These are phyloP conservation scores for Venturia canescens DNA, from an alignment of 1,140 invertebrate species.

Conservation along the genomic window DNA sequence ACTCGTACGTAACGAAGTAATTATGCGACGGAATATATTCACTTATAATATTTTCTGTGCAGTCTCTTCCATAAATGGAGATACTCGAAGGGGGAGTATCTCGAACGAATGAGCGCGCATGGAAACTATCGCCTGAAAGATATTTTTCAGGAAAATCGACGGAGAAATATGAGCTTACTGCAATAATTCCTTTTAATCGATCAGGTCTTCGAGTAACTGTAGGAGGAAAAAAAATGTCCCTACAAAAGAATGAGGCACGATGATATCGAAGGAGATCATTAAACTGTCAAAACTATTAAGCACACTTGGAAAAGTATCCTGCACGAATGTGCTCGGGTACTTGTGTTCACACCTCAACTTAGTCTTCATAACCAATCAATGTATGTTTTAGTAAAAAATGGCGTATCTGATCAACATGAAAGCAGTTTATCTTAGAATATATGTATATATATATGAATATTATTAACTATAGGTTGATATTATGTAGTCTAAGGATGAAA, in stretches of 20 bases:
- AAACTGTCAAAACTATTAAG: neutral
- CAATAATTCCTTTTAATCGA: too few species aligned
- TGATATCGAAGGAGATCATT: neutral
- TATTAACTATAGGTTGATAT: neutral
- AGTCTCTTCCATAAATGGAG: neutral
- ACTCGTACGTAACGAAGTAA: neutral
- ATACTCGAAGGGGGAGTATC: too few species aligned
- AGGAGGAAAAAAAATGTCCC: too few species aligned
- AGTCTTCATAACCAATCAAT: neutral
- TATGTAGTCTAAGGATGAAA: neutral
- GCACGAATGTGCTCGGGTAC: neutral
- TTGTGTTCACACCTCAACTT: neutral
- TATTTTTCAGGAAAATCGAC: too few species aligned
- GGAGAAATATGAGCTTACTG: too few species aligned
- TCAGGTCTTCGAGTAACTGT: too few species aligned
- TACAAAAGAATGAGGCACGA: neutral
- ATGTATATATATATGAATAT: neutral
- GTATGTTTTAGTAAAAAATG: neutral
- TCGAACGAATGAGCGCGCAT: too few species aligned
- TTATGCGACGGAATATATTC: neutral
- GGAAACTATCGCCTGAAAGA: too few species aligned
- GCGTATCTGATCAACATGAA: neutral
- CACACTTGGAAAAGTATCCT: neutral
- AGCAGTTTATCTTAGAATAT: neutral
- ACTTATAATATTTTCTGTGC: neutral